Base-by-base conservation (phyloP, 2,888 invertebrate genomes). In the Metopia argyrocephala region DNA sequence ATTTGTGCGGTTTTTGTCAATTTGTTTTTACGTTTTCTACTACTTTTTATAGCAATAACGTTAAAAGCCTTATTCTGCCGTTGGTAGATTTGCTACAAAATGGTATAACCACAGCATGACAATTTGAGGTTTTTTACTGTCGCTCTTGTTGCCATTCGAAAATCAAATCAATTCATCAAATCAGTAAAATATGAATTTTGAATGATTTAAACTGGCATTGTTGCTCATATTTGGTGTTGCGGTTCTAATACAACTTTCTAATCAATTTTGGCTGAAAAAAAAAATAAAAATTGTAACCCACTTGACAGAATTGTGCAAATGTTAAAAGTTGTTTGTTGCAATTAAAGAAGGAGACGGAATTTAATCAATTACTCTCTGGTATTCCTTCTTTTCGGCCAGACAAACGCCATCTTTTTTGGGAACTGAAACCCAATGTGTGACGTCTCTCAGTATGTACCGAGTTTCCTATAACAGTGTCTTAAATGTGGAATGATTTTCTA, bases 171-270 rank as follows among this genome's bases (percentile, higher is more conserved):
- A 74, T 57, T 57, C 6, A 21, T 38, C 38, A 46, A 64, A 21
- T 62, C 21, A 38, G n/a, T n/a, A 56, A 46, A n/a, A 56, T 46
- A 12, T 38, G 12, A 38, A 38, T 38, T 31, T 31, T 31, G 31
- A 31, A 31, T 31, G 9, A 31, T 2, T 1, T 4, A 15, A 15
- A 38, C 38, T 15, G 15, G 15, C 28, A 23, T 59, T 48, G 31
- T 9, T 31, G 38, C 38, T n/a, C n/a, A 25, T 38, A 48, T 57
- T 65, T 31, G 48, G 9, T 0, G 46, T 7, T 27, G 3, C n/a
- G n/a, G 2, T 7, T 45, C 12, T 15, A 28, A 57, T 57, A 48
- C 48, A 74, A 38, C 65, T 74, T 74, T 74, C 25, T 7, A 65
- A 50, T 31, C 28, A 46, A 45, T 46, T 46, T 46, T 15, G 5